Conservation (phyloP, 2,113 vertebrate genomes). For the Phylloscopus trochilus region DNA sequence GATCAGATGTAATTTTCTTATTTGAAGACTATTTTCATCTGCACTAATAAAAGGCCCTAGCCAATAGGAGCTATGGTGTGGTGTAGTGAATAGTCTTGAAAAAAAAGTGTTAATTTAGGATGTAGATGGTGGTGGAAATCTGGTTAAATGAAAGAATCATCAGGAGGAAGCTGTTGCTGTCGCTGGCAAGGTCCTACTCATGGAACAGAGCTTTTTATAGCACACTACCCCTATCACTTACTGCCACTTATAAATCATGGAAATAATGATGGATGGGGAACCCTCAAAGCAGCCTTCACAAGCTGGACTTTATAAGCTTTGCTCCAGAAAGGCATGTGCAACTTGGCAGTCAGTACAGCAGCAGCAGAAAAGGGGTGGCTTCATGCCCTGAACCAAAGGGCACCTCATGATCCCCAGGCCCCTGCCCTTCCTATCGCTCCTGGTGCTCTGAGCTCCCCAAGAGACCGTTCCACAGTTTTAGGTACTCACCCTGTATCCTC, state of each 20-base stretch:
- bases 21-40: not conserved
- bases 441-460: rapidly evolving
- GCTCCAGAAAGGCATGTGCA: not conserved
- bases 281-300: not conserved
- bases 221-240: rapidly evolving
- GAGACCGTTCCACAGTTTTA: not conserved
- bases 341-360: not conserved
- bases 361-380: not conserved
- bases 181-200: rapidly evolving
- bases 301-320: not conserved
- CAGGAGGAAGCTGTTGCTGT: not conserved
- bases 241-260: not conserved
- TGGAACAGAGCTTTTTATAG: not conserved
- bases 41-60: not conserved
- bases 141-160: not conserved
- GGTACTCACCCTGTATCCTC: not conserved
- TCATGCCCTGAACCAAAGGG: rapidly evolving
- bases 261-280: not conserved
- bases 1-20: not conserved
- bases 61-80: not conserved
- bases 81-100: not conserved
- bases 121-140: not conserved
- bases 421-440: not conserved
- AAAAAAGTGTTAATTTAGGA: not conserved
- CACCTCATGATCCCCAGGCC: rapidly evolving